Base-by-base conservation (phyloP, 2,797 vertebrate species). In the Neosilurus mollespiculum region DNA sequence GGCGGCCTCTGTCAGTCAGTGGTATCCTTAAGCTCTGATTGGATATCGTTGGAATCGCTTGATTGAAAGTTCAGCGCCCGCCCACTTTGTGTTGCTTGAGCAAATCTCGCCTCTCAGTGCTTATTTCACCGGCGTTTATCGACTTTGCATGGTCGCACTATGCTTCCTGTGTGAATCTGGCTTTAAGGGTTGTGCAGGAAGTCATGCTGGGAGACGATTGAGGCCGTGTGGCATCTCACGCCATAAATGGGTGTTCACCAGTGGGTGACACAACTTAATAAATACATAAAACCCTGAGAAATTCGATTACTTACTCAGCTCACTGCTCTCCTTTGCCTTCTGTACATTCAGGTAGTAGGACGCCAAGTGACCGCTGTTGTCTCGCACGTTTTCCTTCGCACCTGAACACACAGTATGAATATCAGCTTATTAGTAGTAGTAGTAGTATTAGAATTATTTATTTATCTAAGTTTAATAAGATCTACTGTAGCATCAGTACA, bases 321-420 rank as follows among this genome's bases (percentile, higher is more conserved):
- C 91, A 1, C 84, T 84, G 62, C 91, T 89, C 4, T 92, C 91
- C 64, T 91, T 90, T 0, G 83, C 88, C 0, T 91, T 92, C 75
- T 89, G 92, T 24, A 86, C 66, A 85, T 87, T 90, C 43, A 95
- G 90, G 86, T 96, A 96, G 78, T 95, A 91, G 81, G 83, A 83
- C 30, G 95, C 91, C 51, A 95, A 89, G 82, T 81, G 94, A 61
- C 95, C 95, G 24, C 95, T 96, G 92, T 96, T 94, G 89, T 96
- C 95, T 82, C 94, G 89, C 24, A 95, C 16, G 79, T 93, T 93
- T 75, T 94, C 92, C 86, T 94, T 94, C 2, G 95, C 95, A 24
- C 95, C 95, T 96, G 89, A 51, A 51, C 30, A 6, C 49, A 24
- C 26, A 82, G 75, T 9, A 58, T 7, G 9, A 24, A 16, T 1